Percentiles rank a stretch among this genome's conserved stretches.
Conservation (phyloP, 1,140 invertebrate genomes). For the Pollicipes pollicipes region DNA sequence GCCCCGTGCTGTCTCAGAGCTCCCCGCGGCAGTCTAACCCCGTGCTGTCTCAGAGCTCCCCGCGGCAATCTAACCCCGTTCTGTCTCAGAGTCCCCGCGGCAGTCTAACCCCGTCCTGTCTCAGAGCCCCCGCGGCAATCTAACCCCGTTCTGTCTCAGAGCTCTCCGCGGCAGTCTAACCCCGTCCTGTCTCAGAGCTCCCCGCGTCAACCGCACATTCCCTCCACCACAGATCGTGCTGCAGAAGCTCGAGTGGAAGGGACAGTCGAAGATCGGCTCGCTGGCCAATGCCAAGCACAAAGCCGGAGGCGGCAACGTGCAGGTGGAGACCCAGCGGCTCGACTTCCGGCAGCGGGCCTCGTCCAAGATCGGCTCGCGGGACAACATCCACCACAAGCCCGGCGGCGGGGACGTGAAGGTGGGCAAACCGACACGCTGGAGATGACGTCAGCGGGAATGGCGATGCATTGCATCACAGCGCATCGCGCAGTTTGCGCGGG, state of each 20-base stretch:
- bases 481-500: too few relatives aligned
- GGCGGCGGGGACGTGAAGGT: slow-evolving; percentile 86
- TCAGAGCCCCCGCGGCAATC: too few relatives aligned
- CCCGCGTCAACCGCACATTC: neutral
- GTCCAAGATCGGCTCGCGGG: slow-evolving; percentile 77
- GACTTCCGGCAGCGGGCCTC: slow-evolving; percentile 69
- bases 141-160: neutral
- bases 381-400: slow-evolving; percentile 74
- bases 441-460: too few relatives aligned
- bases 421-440: too few relatives aligned
- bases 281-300: slow-evolving; percentile 83
- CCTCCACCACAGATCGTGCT: slow-evolving; percentile 36
- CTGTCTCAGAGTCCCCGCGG: too few relatives aligned
- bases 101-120: neutral
- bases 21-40: too few relatives aligned
- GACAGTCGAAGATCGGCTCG: slow-evolving; percentile 80
- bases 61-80: too few relatives aligned
- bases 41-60: too few relatives aligned
- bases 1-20: too few relatives aligned
- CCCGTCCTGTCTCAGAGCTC: too few relatives aligned
- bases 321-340: slow-evolving; percentile 72
- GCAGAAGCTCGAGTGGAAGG: slow-evolving; percentile 75
- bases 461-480: too few relatives aligned
- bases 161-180: too few relatives aligned
- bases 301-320: slow-evolving; percentile 79